phyloP scores from a whole-genome alignment of 2,888 invertebrate species.

The Gibbula magus region DNA sequence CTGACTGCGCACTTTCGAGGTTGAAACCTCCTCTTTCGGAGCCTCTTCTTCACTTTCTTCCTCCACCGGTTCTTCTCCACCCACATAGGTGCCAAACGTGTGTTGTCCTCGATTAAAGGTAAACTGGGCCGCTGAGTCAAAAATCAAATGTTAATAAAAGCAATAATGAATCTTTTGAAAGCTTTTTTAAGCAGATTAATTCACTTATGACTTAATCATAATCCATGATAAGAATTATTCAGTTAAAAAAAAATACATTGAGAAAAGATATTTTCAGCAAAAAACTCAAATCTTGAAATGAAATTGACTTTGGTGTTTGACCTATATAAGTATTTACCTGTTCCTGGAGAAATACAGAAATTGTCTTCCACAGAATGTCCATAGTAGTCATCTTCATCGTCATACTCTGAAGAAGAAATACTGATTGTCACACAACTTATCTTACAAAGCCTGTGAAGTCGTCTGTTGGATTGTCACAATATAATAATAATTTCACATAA shows the following conservation, averaged over 20 bases:
- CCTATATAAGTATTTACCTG: constrained; percentile 76
- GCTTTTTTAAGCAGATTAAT: no score
- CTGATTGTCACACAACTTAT: background rate
- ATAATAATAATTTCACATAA: no score
- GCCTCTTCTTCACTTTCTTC: constrained; percentile 76
- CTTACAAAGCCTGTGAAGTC: no score
- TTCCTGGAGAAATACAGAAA: constrained; percentile 91
- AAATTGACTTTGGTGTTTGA: background rate
- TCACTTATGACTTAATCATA: no score
- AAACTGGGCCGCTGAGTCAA: constrained; percentile 80
- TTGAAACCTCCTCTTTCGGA: constrained; percentile 8
- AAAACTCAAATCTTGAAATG: no score
- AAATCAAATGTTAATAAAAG: no score
- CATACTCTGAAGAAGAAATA: constrained; percentile 77
- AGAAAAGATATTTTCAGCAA: no score
- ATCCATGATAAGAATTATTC: no score
- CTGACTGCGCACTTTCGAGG: constrained; percentile 12
- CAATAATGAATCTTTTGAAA: no score
- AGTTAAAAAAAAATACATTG: no score
- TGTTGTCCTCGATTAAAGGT: constrained; percentile 85
- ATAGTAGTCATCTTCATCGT: constrained; percentile 86
- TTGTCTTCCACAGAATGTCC: constrained; percentile 96
- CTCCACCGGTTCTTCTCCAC: constrained; percentile 82
- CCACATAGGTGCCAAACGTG: constrained; percentile 83
- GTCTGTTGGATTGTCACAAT: no score